Evolutionary conservation across 1,140 invertebrate species (phyloP).

Genomic region (Drosophila ananassae): DNA sequence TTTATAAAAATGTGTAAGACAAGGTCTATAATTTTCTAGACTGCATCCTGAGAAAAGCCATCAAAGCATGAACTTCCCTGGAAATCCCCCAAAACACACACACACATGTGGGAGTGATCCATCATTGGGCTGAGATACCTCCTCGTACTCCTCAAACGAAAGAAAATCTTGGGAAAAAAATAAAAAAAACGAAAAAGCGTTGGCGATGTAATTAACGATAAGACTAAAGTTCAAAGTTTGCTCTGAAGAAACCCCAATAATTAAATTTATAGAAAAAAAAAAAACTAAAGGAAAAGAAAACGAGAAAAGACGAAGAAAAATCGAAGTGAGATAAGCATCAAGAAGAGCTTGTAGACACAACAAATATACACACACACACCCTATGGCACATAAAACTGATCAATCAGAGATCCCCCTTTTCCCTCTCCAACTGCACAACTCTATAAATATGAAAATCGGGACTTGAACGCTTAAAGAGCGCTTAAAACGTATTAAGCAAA

Average conservation of each 20-base stretch:
- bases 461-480: conserved; percentile 82
- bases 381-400: conserved; percentile 42
- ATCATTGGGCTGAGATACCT: conserved; percentile 37
- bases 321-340: conserved; percentile 70
- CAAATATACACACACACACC: conserved; percentile 20
- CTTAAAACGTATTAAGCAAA: conserved; percentile 81
- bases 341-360: conserved; percentile 43
- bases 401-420: conserved; percentile 59
- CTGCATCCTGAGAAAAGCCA: conserved; percentile 65
- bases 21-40: conserved; percentile 55
- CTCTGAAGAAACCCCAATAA: conserved; percentile 51
- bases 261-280: conserved; percentile 70
- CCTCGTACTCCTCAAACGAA: conserved; percentile 6
- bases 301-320: conserved; percentile 38
- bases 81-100: conserved; percentile 50
- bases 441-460: conserved; percentile 81
- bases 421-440: conserved; percentile 3
- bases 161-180: conserved; percentile 65
- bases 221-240: conserved; percentile 60
- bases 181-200: conserved; percentile 71
- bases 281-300: conserved; percentile 3
- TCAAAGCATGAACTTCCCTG: conserved; percentile 70
- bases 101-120: conserved; percentile 49
- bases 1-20: neutral
- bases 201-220: conserved; percentile 77